Evolutionary conservation across 2,888 invertebrate genomes (phyloP).

Genomic region (Neoaliturus tenellus): DNA sequence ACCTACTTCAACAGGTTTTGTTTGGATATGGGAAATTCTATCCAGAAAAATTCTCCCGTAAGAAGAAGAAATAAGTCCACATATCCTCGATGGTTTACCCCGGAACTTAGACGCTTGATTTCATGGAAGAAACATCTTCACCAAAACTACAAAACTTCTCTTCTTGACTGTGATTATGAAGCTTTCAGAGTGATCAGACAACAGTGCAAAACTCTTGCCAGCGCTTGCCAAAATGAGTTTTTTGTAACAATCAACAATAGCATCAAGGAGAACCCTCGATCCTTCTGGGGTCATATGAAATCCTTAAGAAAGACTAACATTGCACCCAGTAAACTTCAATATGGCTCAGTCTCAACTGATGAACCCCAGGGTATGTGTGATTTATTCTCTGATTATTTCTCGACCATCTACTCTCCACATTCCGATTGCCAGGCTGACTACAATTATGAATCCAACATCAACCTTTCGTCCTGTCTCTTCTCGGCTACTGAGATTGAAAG

Average conservation of each 20-base stretch:
- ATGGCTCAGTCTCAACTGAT: neutral
- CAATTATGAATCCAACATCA: neutral
- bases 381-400: neutral
- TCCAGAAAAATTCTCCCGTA: neutral
- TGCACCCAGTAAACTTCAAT: neutral
- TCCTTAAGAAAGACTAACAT: neutral
- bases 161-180: neutral
- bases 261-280: neutral
- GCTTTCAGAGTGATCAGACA: neutral
- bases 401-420: neutral
- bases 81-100: conserved; percentile 19
- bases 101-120: neutral
- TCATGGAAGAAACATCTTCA: neutral
- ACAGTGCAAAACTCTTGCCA: neutral
- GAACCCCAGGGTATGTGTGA: conserved; percentile 5
- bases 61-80: neutral
- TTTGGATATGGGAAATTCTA: neutral
- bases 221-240: neutral
- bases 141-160: neutral
- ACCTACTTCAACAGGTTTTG: neutral
- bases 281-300: conserved; percentile 25
- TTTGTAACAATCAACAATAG: neutral
- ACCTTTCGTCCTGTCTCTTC: neutral
- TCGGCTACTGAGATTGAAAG: conserved; percentile 24
- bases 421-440: neutral